Evolutionary conservation across 1,140 invertebrate species (phyloP).

Genomic region (Araneus ventricosus): DNA sequence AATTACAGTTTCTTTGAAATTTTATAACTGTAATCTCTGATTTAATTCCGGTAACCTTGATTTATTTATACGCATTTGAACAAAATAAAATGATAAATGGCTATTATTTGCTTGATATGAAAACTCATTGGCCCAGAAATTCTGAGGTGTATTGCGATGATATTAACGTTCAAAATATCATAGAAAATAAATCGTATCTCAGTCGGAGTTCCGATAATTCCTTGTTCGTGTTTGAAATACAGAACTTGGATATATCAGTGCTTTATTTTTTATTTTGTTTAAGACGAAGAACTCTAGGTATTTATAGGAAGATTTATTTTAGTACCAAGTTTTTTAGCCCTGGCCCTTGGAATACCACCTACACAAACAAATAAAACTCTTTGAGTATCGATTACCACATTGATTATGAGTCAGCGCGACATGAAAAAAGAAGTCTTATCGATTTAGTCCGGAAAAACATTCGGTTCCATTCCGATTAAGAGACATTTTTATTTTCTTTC

Average conservation of each 20-base stretch:
- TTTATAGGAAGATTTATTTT: conserved; percentile 23
- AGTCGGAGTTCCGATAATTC: no score
- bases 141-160: no score
- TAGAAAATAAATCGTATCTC: no score
- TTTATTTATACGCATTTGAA: no score
- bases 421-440: conserved; percentile 9
- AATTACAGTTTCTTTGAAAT: no score
- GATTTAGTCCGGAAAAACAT: conserved; percentile 56
- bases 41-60: no score
- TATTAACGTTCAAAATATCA: no score
- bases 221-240: no score
- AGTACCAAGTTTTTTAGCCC: not conserved
- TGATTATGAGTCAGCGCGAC: conserved; percentile 36
- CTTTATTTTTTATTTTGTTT: not conserved
- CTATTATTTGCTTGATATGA: no score
- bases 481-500: conserved; percentile 26
- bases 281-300: not conserved
- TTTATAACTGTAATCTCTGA: no score
- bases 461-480: conserved; percentile 48
- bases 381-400: conserved; percentile 28
- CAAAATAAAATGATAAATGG: no score
- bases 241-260: not conserved
- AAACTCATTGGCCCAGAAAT: no score
- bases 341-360: not conserved
- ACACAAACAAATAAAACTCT: conserved; percentile 36